Evolutionary conservation across 2,113 vertebrate genomes (phyloP), one percentile per base, ranked within the genome.

Genomic region (Athene cunicularia): DNA sequence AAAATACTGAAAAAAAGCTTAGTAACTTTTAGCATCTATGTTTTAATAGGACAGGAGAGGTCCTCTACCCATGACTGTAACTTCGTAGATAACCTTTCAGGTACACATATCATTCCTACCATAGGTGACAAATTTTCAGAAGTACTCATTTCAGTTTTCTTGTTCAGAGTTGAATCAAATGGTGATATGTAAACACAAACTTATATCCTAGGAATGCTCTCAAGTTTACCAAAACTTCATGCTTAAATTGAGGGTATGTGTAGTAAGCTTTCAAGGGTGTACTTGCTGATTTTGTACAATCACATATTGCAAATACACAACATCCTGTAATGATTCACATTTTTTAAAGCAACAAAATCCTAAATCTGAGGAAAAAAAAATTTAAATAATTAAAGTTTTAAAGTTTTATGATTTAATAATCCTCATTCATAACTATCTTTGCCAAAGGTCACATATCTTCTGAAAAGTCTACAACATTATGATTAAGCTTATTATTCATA

Each of bases 51-150:
- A 35, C 17, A 59, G 35, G 4, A 74, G 14, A 62, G 13, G 27
- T 67, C 22, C 30, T 53, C 56, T 64, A 56, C 14, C 6, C 4
- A 28, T 4, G 20, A 84, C 3, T 68, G n/a, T 71, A 74, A 93
- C 3, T 8, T 43, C 17, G 15, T 14, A 72, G 11, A 39, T 22
- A 7, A 67, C 10, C 35, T 58, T 62, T 63, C 0, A 0, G 24
- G 12, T 53, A 74, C 8, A 58, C 9, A 58, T 8, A 21, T 4
- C 26, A 71, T 52, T 71, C 24, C 30, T 60, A 70, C 5, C 2
- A 3, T 3, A 70, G 26, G 7, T 37, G 35, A 67, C 50, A 56
- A 64, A 80, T 59, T 45, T 64, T 68, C 35, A 53, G 52, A 75
- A 93, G 47, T 5, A 2, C 12, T 49, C 7, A 17, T 56, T 84